Percentiles rank a stretch among this genome's conserved stretches.
Evolutionary conservation across 2,797 vertebrate species (phyloP).

Genomic region (Acanthopagrus latus): DNA sequence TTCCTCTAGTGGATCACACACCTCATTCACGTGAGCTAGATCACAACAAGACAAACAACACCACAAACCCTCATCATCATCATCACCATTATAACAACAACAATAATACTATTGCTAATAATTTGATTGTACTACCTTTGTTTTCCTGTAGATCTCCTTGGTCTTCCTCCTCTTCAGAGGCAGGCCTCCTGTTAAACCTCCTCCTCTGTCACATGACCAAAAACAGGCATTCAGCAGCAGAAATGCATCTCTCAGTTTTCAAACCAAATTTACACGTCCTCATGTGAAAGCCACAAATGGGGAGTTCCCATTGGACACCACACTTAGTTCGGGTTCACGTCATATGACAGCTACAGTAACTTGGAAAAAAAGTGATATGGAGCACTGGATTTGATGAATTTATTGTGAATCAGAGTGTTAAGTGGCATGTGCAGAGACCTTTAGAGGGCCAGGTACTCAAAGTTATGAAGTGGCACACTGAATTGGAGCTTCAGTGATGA

Average conservation of each 20-base stretch:
- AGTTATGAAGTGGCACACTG: no score
- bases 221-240: slow-evolving; percentile 1
- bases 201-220: slow-evolving; percentile 47
- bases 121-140: slow-evolving; percentile 21
- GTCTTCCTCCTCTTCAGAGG: slow-evolving; percentile 34
- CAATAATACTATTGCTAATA: background rate
- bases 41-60: background rate
- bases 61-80: background rate
- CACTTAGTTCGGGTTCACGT: no score
- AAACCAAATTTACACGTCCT: no score
- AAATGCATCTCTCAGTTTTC: background rate
- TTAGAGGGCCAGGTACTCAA: no score
- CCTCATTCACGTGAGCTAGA: slow-evolving; percentile 1
- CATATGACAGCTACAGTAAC: no score
- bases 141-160: background rate
- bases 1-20: background rate
- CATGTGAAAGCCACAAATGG: no score
- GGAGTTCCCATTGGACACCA: no score
- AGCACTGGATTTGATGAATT: no score
- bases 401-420: no score
- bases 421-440: no score
- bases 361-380: no score
- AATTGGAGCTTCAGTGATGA: no score
- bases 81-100: background rate
- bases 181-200: slow-evolving; percentile 40